Base-by-base conservation (phyloP, 2,888 invertebrate genomes). In the Drosophila seclusa region DNA sequence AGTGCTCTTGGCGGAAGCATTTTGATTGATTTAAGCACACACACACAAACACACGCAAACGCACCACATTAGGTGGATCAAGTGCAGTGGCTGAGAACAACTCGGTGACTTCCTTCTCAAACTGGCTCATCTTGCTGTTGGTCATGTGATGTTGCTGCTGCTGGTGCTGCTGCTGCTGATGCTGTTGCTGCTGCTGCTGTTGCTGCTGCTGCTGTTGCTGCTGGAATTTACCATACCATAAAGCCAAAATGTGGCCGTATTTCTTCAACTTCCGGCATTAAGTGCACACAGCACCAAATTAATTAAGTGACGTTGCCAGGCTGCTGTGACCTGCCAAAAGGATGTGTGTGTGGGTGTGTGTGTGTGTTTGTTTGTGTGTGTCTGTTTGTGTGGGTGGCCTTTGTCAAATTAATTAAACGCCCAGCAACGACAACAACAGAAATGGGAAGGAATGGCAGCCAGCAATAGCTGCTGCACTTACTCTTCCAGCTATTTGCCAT, bases 201-300 rank as follows among this genome's bases (percentile, higher is more conserved):
- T 29, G 7, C 29, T 29, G 29, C 29, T 29, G 1, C 29, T 29
- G 24, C 24, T 24, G 24, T 24, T 24, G 24, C 24, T 24, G 70
- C 21, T 68, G 53, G 74, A 87, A 81, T 82, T 81, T 72, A 72
- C 73, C 78, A 75, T 76, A 65, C 73, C 78, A 78, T 78, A 78
- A 83, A 76, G 63, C 77, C 74, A 65, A 80, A 77, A 76, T 84
- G 52, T 76, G 83, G 78, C 76, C 73, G 87, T 89, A 86, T 84
- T 87, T 85, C 86, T 87, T 78, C 84, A 80, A 86, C 84, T 80
- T 82, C 86, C 85, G 85, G 85, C 88, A 85, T 85, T 80, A 87
- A 83, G 82, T 81, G 79, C 83, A 82, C 77, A 76, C 65, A 58
- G 59, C 76, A 68, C 73, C 81, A 78, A 87, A 82, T 85, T 85